Evolutionary conservation across 2,113 vertebrate species (phyloP).

Genomic region (Platysternon megacephalum): DNA sequence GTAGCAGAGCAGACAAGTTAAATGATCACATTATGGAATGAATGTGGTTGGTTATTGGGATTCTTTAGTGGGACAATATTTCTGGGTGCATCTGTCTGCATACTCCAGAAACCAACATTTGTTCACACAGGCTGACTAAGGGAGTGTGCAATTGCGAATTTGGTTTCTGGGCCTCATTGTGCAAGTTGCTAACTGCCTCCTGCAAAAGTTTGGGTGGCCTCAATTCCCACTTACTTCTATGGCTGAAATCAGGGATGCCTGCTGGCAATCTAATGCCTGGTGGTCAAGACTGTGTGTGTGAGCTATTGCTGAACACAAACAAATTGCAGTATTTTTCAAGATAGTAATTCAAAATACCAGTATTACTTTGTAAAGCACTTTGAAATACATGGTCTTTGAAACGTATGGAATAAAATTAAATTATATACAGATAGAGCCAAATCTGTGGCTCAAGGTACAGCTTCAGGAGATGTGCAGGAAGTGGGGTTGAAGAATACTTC

Average conservation of each 20-base stretch:
- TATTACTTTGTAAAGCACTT: neutral
- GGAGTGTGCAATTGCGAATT: rapidly evolving
- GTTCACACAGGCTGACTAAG: neutral
- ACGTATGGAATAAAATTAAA: neutral
- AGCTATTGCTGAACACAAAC: neutral
- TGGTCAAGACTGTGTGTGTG: rapidly evolving
- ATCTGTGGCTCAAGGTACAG: neutral
- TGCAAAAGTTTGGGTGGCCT: rapidly evolving
- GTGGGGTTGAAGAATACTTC: neutral
- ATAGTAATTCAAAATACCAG: neutral
- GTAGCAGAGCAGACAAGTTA: neutral
- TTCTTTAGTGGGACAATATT: neutral
- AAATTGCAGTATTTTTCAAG: neutral
- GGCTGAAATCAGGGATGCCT: neutral
- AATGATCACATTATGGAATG: neutral
- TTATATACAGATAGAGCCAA: neutral
- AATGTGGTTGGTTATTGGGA: neutral
- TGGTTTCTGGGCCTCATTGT: neutral
- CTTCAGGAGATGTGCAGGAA: rapidly evolving
- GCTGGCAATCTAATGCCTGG: neutral
- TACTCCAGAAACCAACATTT: neutral
- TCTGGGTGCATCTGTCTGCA: neutral
- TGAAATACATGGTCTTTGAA: neutral
- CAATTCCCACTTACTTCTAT: neutral
- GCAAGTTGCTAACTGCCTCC: neutral